Percentiles rank a stretch among this genome's conserved stretches.
phyloP scores from a whole-genome alignment of 2,888 invertebrate species.

The Taphrorychus bicolor region DNA sequence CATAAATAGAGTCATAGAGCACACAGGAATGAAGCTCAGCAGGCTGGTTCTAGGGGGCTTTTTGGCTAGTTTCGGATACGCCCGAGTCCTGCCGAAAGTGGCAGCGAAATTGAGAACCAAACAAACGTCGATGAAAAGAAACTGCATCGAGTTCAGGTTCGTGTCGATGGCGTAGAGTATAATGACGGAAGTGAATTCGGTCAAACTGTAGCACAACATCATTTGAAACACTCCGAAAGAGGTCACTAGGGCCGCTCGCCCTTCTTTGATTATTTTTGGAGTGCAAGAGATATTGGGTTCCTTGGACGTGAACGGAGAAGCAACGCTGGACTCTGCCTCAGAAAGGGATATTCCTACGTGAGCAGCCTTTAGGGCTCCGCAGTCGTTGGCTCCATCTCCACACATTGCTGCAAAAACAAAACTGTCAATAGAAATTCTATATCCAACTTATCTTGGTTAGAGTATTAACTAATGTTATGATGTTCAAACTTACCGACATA shows the following conservation, averaged over 20 bases:
- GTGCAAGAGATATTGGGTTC: constrained; percentile 86
- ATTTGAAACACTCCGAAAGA: constrained; percentile 98
- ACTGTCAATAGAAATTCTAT: too few relatives aligned
- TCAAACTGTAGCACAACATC: constrained; percentile 94
- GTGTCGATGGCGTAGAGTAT: constrained; percentile 78
- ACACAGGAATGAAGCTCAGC: constrained; percentile 62
- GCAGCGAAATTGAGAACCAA: constrained; percentile 69
- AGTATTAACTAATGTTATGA: too few relatives aligned
- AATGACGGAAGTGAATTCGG: constrained; percentile 90
- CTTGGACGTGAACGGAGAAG: constrained; percentile 91
- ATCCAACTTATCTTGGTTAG: too few relatives aligned
- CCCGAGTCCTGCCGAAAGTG: constrained; percentile 70
- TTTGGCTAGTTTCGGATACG: constrained; percentile 60
- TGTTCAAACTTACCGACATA: constrained; percentile 75
- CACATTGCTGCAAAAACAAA: constrained; percentile 82
- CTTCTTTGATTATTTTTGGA: constrained; percentile 80
- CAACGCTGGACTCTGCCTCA: constrained; percentile 91
- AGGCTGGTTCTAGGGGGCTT: constrained; percentile 65
- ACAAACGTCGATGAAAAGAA: constrained; percentile 71
- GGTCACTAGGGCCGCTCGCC: constrained; percentile 91
- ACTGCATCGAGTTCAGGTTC: constrained; percentile 69
- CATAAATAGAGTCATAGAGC: constrained; percentile 65
- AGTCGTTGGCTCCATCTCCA: constrained; percentile 97
- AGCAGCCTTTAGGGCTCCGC: constrained; percentile 91
- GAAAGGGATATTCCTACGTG: constrained; percentile 92